Evolutionary conservation across 1,140 invertebrate species (phyloP), one percentile per base, ranked within the genome.

Genomic region (Euglossa dilemma): DNA sequence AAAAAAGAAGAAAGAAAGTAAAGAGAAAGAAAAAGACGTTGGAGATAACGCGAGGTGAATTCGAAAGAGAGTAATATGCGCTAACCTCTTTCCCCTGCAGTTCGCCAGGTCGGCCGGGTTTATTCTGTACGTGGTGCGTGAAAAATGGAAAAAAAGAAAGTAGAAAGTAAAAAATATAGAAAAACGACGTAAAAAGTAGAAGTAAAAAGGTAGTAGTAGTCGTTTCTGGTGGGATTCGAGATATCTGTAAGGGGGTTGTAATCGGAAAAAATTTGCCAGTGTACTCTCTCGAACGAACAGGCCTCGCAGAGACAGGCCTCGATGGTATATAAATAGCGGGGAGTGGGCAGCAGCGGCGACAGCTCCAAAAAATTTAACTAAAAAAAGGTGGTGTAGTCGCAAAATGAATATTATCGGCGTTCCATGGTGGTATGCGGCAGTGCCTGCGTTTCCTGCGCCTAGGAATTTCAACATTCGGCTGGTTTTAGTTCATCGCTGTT

Each of bases 11-110:
- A 81, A 45, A 82, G 67, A 61, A 56, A 8, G 25, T 1, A 61
- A 36, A 47, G 71, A 74, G 83, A 25, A 88, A 84, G 25, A 79
- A 72, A 66, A 43, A 64, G 36, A 64, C 23, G 50, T 61, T 11
- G 56, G 75, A 79, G 56, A 82, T 77, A 85, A 67, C 85, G 67
- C 56, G 54, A 82, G 57, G 63, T 63, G 83, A 87, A 54, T 25
- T 70, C 18, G 71, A 73, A 36, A 73, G 20, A 80, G n/a, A n/a
- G 64, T 12, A 50, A 83, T 90, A 89, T 91, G 25, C 61, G 87
- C 94, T 95, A 95, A 95, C 94, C 94, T 94, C 93, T 91, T 94
- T 94, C 77, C 93, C 93, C 91, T 94, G 94, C 85, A 95, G 91
- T 92, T 93, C 93, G 88, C 94, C 94, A 91, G 94, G 94, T 87